Conservation (phyloP, 2,888 invertebrate genomes). For the Leucoma salicis region DNA sequence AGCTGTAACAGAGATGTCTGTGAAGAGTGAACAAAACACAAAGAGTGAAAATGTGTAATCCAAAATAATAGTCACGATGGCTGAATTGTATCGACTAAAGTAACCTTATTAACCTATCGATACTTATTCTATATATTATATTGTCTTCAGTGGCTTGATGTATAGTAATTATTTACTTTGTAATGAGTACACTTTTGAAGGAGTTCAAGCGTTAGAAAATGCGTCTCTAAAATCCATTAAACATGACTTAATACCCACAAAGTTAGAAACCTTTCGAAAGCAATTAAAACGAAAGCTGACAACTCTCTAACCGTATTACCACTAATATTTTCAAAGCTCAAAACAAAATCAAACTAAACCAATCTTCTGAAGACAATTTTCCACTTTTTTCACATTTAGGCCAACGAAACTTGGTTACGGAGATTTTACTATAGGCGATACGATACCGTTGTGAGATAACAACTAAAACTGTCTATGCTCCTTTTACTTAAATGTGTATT, state of each 20-base stretch:
- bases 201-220: not conserved
- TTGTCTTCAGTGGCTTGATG: too few species aligned
- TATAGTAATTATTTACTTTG: too few species aligned
- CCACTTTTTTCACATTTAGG: constrained; percentile 52
- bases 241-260: constrained; percentile 1
- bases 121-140: too few species aligned
- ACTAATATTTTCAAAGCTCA: constrained; percentile 11
- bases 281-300: constrained; percentile 6
- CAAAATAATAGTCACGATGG: too few species aligned
- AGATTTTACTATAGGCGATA: too few species aligned
- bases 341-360: constrained; percentile 16
- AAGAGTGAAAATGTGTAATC: too few species aligned
- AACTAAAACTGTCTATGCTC: too few species aligned
- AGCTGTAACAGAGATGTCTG: too few species aligned
- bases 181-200: not conserved
- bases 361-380: constrained; percentile 31
- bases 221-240: constrained; percentile 3
- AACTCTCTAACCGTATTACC: constrained; percentile 5
- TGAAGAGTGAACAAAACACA: too few species aligned
- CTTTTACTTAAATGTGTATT: too few species aligned
- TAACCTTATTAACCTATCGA: too few species aligned
- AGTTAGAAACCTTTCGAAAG: constrained; percentile 4
- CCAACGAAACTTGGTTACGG: constrained; percentile 36
- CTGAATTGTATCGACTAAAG: too few species aligned
- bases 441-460: not conserved